Evolutionary conservation across 2,888 invertebrate genomes (phyloP).

Genomic region (Gymnoscelis rufifasciata): DNA sequence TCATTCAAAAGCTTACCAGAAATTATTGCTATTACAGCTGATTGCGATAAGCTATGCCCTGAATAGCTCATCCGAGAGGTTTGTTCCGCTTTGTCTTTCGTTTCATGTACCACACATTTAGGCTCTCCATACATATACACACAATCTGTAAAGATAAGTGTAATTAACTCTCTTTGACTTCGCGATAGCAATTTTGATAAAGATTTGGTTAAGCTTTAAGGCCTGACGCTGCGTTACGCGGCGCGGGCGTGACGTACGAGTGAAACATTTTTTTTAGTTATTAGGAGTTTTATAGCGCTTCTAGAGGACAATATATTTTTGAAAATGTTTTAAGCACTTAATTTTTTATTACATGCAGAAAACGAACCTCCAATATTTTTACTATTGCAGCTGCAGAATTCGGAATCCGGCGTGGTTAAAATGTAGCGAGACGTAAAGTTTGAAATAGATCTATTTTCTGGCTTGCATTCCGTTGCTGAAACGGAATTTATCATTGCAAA

Average conservation of each 20-base stretch:
- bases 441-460: slow-evolving; percentile 35
- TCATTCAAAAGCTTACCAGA: slow-evolving; percentile 10
- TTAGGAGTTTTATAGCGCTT: too few species aligned
- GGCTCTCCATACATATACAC: slow-evolving; percentile 50
- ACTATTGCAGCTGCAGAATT: slow-evolving; percentile 12
- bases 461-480: slow-evolving; percentile 33
- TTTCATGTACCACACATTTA: slow-evolving; percentile 42
- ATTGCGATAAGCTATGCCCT: not conserved
- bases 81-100: slow-evolving; percentile 4
- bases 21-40: not conserved
- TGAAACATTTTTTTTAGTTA: too few species aligned
- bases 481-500: too few species aligned
- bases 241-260: too few species aligned
- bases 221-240: too few species aligned
- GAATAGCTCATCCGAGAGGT: not conserved
- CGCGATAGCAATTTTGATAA: too few species aligned
- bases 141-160: slow-evolving; percentile 51
- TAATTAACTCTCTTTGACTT: too few species aligned
- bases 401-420: slow-evolving; percentile 31
- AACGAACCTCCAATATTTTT: slow-evolving; percentile 9
- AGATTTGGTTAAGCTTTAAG: too few species aligned
- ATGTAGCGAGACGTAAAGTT: slow-evolving; percentile 46
- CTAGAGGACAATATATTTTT: too few species aligned
- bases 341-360: too few species aligned
- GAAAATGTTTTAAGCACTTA: too few species aligned